A percentile compares a stretch with the other conserved stretches of the same genome.
Evolutionary conservation across 2,797 vertebrate species (phyloP).

Genomic region (Sarcoramphus papa): DNA sequence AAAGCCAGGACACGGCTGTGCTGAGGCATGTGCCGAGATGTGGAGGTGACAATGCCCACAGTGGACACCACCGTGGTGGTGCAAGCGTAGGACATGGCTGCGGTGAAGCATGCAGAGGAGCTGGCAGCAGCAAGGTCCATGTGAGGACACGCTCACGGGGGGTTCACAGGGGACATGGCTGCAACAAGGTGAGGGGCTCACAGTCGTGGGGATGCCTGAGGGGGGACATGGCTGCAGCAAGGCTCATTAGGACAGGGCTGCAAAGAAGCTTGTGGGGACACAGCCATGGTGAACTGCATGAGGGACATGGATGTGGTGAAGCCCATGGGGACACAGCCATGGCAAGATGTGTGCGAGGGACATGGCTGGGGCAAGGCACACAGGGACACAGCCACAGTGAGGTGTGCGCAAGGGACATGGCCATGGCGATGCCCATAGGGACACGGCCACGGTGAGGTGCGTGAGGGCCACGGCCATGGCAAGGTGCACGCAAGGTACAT

Average conservation of each 20-base stretch:
- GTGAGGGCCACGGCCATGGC: too few relatives aligned
- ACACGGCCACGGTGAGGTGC: too few relatives aligned
- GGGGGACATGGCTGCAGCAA: not conserved
- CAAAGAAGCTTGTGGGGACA: not conserved
- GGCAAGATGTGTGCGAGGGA: not conserved
- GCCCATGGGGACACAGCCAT: accelerated
- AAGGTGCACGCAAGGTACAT: accelerated
- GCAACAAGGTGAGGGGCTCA: accelerated
- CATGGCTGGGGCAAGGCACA: not conserved
- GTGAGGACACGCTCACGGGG: not conserved
- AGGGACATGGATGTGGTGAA: accelerated
- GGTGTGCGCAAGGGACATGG: accelerated
- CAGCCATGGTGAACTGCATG: accelerated
- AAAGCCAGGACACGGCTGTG: not conserved
- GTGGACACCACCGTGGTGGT: accelerated
- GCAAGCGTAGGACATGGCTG: accelerated
- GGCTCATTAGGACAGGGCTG: not conserved
- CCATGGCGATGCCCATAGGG: not conserved
- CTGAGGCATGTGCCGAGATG: not conserved
- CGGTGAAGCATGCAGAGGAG: accelerated
- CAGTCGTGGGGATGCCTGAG: accelerated
- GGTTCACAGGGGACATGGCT: not conserved
- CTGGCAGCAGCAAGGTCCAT: not conserved
- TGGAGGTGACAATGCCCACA: not conserved
- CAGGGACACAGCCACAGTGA: accelerated